Base-by-base conservation (phyloP, 2,113 vertebrate species). In the Haliaeetus leucogaster region DNA sequence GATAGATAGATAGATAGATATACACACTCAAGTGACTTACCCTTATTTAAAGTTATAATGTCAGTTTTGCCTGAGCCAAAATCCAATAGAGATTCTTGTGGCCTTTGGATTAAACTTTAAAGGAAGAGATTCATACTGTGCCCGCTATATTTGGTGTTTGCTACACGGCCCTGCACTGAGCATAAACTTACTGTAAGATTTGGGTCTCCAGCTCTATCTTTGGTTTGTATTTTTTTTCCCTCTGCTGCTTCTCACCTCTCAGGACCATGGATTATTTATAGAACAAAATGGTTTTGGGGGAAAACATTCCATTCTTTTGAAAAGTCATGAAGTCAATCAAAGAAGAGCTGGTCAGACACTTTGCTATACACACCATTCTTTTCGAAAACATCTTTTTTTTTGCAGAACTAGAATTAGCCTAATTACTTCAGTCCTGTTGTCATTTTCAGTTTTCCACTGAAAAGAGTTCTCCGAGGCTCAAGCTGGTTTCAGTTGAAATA, bases 21-120 rank as follows among this genome's bases (percentile, higher is more conserved):
- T 4, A 55, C 3, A 55, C 3, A 43, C 43, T 45, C 22, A 71
- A 71, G 42, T 65, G 32, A 36, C 61, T 66, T 47, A 13, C 11
- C 10, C 8, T 74, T 85, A 22, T 74, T 48, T 86, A 36, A 83
- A 71, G 12, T 29, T 78, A 36, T 11, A 58, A 36, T 27, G 11
- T 53, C 63, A 34, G 17, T 66, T 95, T 78, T 73, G 25, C n/a
- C 56, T 47, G 16, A 92, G 52, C 17, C n/a, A 95, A 83, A 90
- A 83, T 30, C n/a, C 6, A 55, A 0, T 18, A 40, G 29, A 45
- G 17, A 66, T 58, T 59, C 36, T 77, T 43, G 8, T 52, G 48
- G n/a, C 13, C 45, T 81, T 80, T 73, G 40, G 20, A 73, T 83
- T 67, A 78, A 87, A 58, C 4, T 61, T 74, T 29, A 58, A 81